phyloP scores from a whole-genome alignment of 2,113 vertebrate species.

The Trogon melanurus region DNA sequence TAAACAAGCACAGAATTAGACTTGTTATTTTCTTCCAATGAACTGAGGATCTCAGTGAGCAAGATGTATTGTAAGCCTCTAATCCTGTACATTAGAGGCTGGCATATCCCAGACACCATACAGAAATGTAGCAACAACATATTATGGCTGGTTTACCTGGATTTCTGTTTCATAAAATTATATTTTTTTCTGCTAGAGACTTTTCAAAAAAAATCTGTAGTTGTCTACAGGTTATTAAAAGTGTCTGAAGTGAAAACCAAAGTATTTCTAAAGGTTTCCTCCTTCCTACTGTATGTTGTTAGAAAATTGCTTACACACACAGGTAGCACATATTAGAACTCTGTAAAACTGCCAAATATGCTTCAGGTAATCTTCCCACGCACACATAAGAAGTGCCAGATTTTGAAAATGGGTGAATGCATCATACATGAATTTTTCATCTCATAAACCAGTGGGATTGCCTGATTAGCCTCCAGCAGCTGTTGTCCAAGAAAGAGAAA shows the following conservation, averaged over 20 bases:
- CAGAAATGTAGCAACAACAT: neutral
- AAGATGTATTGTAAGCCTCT: neutral
- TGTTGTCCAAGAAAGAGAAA: neutral
- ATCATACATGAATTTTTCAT: slow-evolving; percentile 27
- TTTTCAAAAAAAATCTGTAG: neutral
- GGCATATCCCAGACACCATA: neutral
- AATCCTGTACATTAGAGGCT: neutral
- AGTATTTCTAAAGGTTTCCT: neutral
- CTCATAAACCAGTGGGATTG: neutral
- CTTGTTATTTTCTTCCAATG: neutral
- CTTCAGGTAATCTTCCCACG: slow-evolving; percentile 4
- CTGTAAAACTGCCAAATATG: slow-evolving; percentile 17
- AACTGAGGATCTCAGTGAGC: neutral
- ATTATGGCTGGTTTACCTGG: neutral
- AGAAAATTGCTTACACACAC: slow-evolving; percentile 35
- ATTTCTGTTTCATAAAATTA: neutral
- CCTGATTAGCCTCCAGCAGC: neutral
- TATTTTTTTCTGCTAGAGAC: neutral
- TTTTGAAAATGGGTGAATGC: slow-evolving; percentile 9
- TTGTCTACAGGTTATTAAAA: slow-evolving; percentile 25
- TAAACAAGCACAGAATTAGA: slow-evolving; percentile 21
- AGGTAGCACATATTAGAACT: neutral
- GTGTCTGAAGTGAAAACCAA: neutral
- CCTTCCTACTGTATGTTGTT: slow-evolving; percentile 16
- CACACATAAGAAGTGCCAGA: neutral